Conservation (phyloP, 2,113 vertebrate genomes). For the Pygoscelis antarcticus region DNA sequence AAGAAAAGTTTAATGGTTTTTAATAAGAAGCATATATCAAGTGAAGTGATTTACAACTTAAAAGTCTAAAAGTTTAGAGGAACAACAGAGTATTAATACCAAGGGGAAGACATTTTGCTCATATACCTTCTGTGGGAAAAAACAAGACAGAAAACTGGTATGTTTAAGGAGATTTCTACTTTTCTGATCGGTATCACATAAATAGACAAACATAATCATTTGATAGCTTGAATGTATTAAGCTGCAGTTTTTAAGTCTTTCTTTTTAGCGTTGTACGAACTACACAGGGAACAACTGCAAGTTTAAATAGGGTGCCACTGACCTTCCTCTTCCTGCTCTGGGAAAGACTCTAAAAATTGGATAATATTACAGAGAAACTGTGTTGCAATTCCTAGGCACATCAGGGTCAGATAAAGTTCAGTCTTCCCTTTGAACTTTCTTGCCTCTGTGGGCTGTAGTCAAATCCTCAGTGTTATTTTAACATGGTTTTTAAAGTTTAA, state of each 20-base stretch:
- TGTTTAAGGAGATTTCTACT: not conserved
- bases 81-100: not conserved
- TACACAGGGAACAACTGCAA: not conserved
- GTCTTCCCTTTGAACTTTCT: slow-evolving; percentile 53
- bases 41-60: not conserved
- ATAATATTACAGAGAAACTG: not conserved
- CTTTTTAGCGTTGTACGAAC: not conserved
- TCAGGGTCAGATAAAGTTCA: slow-evolving; percentile 64
- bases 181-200: not conserved
- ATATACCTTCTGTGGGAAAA: not conserved
- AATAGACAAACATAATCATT: not conserved
- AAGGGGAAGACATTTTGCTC: not conserved
- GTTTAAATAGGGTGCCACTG: not conserved
- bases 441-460: not conserved
- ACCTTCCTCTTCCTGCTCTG: slow-evolving; percentile 14
- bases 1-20: not conserved
- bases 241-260: not conserved
- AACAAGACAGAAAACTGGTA: not conserved
- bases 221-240: not conserved
- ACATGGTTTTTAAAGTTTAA: slow-evolving; percentile 58
- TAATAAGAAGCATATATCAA: not conserved
- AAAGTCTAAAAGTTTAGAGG: not conserved
- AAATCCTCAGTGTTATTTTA: slow-evolving; percentile 48
- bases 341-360: not conserved
- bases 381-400: slow-evolving; percentile 36